phyloP scores from a whole-genome alignment of 2,113 vertebrate genomes.

The Lota lota region DNA sequence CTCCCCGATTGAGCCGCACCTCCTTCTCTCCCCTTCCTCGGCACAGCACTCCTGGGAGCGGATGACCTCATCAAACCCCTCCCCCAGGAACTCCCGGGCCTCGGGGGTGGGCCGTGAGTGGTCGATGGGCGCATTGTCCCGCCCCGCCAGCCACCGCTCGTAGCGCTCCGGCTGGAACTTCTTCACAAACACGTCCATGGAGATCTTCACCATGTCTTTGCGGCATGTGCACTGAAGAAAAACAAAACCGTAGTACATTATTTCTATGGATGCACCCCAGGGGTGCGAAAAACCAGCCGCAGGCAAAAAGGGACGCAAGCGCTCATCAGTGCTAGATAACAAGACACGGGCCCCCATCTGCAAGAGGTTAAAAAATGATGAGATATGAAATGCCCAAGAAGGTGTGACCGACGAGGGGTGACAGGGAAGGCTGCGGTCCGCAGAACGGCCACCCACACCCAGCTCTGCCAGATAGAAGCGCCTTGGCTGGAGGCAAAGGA shows the following conservation, averaged over 20 bases:
- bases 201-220: constrained; percentile 99
- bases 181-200: constrained; percentile 96
- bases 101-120: constrained; percentile 90
- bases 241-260: neutral
- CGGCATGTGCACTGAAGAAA: constrained; percentile 87
- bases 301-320: no score
- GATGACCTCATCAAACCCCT: constrained; percentile 31
- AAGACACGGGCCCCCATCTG: no score
- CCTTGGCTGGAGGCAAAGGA: no score
- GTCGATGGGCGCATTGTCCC: constrained; percentile 83
- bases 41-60: constrained; percentile 30
- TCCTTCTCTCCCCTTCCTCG: constrained; percentile 59
- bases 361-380: no score
- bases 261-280: neutral
- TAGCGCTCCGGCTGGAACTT: constrained; percentile 96
- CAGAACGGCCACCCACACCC: no score
- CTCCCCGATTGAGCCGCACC: constrained; percentile 33
- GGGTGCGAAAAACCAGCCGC: no score
- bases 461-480: no score
- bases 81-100: constrained; percentile 83
- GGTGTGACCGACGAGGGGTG: no score
- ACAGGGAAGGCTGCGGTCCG: no score
- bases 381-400: no score
- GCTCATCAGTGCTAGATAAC: no score
- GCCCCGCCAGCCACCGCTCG: constrained; percentile 88